phyloP scores from a whole-genome alignment of 1,140 invertebrate species.

The Apocrypta bakeri region DNA sequence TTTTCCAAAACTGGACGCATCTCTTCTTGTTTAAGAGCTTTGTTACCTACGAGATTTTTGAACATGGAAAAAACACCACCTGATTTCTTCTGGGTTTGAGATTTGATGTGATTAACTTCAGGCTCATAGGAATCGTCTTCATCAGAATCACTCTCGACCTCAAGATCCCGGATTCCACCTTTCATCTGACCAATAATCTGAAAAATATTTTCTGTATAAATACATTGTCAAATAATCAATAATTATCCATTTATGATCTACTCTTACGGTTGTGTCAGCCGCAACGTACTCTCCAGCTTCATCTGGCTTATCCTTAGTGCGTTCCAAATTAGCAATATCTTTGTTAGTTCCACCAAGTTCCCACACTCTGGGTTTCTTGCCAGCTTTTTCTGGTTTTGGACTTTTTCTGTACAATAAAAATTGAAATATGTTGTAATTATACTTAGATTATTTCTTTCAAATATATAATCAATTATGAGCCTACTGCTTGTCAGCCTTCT shows the following conservation, averaged over 20 bases:
- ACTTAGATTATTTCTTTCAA: slow-evolving; percentile 54
- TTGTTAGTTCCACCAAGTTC: slow-evolving; percentile 86
- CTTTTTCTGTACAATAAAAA: slow-evolving; percentile 77
- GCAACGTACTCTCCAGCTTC: slow-evolving; percentile 77
- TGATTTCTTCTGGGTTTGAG: slow-evolving; percentile 70
- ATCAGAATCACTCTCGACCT: slow-evolving; percentile 76
- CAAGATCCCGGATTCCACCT: slow-evolving; percentile 81
- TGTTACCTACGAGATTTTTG: slow-evolving; percentile 90
- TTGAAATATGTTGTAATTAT: background rate
- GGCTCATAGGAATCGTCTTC: slow-evolving; percentile 70
- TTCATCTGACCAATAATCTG: slow-evolving; percentile 89
- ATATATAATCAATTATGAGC: slow-evolving; percentile 36
- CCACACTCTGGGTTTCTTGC: slow-evolving; percentile 94
- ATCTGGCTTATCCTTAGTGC: slow-evolving; percentile 85
- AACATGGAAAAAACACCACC: slow-evolving; percentile 87
- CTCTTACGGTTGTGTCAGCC: slow-evolving; percentile 79
- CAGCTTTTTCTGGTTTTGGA: slow-evolving; percentile 82
- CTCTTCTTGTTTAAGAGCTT: slow-evolving; percentile 82
- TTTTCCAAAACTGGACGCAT: slow-evolving; percentile 94
- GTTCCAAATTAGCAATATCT: slow-evolving; percentile 88
- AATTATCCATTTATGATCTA: background rate
- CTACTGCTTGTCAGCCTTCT: slow-evolving; percentile 77
- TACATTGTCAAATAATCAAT: background rate
- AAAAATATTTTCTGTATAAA: slow-evolving; percentile 53
- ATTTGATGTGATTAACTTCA: slow-evolving; percentile 60